phyloP scores from a whole-genome alignment of 2,797 vertebrate genomes.

The Toxotes lorentzi region DNA sequence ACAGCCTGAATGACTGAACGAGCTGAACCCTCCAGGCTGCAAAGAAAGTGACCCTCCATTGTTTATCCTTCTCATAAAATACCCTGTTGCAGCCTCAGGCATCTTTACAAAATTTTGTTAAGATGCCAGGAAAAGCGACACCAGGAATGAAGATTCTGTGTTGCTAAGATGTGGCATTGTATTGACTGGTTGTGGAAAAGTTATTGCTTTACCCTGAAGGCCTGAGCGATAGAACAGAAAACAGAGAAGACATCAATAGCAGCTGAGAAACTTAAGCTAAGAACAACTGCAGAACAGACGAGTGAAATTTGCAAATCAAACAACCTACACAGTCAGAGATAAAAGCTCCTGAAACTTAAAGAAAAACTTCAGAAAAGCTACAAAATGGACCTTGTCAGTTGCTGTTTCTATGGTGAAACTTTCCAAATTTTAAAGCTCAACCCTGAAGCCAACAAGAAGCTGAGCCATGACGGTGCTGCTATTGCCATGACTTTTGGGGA shows the following conservation, averaged over 20 bases:
- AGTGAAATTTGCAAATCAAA: neutral
- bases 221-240: neutral
- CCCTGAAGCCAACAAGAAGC: neutral
- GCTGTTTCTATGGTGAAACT: neutral
- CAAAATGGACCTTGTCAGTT: neutral
- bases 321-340: neutral
- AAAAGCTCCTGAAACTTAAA: neutral
- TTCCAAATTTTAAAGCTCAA: neutral
- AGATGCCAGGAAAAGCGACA: neutral
- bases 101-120: neutral
- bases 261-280: neutral
- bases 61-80: neutral
- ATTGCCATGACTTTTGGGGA: neutral
- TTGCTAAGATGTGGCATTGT: neutral
- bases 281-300: neutral
- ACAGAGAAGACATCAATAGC: neutral
- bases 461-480: neutral
- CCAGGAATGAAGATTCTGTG: conserved; percentile 25
- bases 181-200: conserved; percentile 25
- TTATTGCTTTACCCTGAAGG: neutral
- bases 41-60: conserved; percentile 11
- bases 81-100: too few species aligned
- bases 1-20: neutral
- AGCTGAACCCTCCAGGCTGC: neutral
- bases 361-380: neutral